These are phyloP conservation scores for Hemistola chrysoprasaria DNA, from an alignment of 2,888 invertebrate genomes.

Conservation along the genomic window DNA sequence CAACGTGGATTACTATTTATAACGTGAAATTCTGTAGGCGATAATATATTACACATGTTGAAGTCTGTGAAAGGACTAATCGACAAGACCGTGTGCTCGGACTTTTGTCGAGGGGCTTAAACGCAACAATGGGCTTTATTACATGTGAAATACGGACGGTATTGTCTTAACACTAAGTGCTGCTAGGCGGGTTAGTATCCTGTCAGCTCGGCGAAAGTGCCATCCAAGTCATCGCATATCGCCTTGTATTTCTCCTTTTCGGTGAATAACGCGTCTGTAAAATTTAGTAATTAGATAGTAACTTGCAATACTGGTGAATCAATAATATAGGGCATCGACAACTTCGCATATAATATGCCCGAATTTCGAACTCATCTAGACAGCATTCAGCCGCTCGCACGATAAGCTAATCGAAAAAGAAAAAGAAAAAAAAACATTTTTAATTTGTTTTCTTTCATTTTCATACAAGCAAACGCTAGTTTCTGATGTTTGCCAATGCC, in stretches of 20 bases:
- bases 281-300: slow-evolving; percentile 66
- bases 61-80: not conserved
- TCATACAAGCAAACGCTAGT: too few relatives aligned
- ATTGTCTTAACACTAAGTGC: slow-evolving; percentile 65
- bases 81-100: slow-evolving; percentile 18
- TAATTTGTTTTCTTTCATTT: too few relatives aligned
- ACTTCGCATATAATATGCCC: too few relatives aligned
- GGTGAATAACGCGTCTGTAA: slow-evolving; percentile 92
- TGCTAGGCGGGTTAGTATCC: slow-evolving; percentile 89
- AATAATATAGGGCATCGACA: too few relatives aligned
- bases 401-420: too few relatives aligned
- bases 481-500: too few relatives aligned
- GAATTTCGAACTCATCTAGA: too few relatives aligned
- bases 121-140: slow-evolving; percentile 47
- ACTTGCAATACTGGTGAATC: slow-evolving; percentile 26
- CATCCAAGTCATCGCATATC: slow-evolving; percentile 98
- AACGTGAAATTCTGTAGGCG: too few relatives aligned
- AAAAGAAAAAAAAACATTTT: too few relatives aligned
- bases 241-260: slow-evolving; percentile 97
- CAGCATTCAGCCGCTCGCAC: too few relatives aligned
- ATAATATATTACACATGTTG: too few relatives aligned
- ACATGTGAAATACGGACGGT: slow-evolving; percentile 51
- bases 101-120: slow-evolving; percentile 20
- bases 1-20: too few relatives aligned
- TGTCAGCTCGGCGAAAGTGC: slow-evolving; percentile 97